Base-by-base conservation (phyloP, 2,888 invertebrate genomes). In the Protophormia terraenovae region DNA sequence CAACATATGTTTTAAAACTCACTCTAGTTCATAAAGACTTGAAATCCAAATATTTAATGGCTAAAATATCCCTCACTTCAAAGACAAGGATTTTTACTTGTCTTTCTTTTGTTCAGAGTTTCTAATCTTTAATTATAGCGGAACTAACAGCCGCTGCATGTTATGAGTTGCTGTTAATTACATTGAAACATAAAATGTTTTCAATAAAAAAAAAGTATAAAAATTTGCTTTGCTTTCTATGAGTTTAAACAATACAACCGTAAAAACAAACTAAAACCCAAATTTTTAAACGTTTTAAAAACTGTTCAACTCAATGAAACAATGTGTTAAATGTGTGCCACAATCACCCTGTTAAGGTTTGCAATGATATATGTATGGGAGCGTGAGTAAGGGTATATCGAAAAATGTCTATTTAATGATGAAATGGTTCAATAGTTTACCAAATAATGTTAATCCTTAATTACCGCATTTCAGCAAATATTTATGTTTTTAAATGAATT, bases 391-490 rank as follows among this genome's bases (percentile, higher is more conserved):
- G 0, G 35, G 53, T 10, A n/a, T 35, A 27, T 55, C 47, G 12
- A 22, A 10, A 29, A 55, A 24, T 53, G n/a, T 38, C 12, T 53
- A 35, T 24, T 14, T 22, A 41, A 64, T 64, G 8, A 29, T 47
- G 35, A 69, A 27, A 78, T 14, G 60, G 58, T 78, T 78, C 47
- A 60, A 69, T 60, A 60, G 32, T 69, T 64, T 50, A 50, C 32
- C 60, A 50, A 69, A 35, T 60, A 45, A 47, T 82, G 45, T 71
- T 82, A 76, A 62, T 76, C 75, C 76, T 82, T 66, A 77, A 83
- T 77, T 83, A 55, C 50, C 64, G 24, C 69, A 71, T 60, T 64
- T 75, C 38, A 81, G 35, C 47, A 81, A 67, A 73, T 73, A 58
- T 75, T 47, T 73, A 16, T 60, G 64, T 19, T 82, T 69, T 64